These are phyloP conservation scores for Chrysocyon brachyurus DNA, from an alignment of 2,797 vertebrate species.

Conservation along the genomic window DNA sequence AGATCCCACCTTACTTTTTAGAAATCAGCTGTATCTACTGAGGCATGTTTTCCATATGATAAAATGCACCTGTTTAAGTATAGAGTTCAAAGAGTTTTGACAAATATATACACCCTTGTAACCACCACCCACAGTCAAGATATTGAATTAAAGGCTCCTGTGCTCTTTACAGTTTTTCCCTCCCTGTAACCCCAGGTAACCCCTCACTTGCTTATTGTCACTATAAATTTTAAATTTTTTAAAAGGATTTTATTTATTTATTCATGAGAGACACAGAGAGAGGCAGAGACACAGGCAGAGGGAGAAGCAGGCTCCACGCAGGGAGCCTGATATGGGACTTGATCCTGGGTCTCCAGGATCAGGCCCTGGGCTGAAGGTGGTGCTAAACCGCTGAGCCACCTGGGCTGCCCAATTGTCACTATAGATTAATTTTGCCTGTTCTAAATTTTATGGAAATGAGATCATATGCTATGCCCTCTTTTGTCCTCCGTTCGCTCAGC, in stretches of 20 bases:
- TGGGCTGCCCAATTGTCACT: background rate
- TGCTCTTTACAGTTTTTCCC: background rate
- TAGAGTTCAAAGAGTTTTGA: background rate
- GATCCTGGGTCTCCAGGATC: no score
- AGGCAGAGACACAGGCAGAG: no score
- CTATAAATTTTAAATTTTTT: background rate
- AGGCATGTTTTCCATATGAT: background rate
- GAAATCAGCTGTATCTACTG: background rate
- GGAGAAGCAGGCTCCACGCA: no score
- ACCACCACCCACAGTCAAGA: background rate
- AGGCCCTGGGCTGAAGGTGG: no score
- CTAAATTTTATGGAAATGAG: background rate
- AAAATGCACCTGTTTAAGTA: background rate
- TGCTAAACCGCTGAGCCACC: no score
- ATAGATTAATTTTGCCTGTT: slow-evolving; percentile 18
- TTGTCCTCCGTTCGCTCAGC: background rate
- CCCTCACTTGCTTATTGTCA: background rate
- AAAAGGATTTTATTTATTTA: no score
- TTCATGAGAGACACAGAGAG: no score
- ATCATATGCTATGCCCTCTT: background rate
- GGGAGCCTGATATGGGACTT: no score
- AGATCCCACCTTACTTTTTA: background rate
- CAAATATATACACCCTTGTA: background rate
- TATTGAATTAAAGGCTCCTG: background rate
- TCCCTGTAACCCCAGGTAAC: background rate